These are phyloP conservation scores for Neuroterus valhalla DNA, from an alignment of 1,140 invertebrate genomes.

Conservation along the genomic window DNA sequence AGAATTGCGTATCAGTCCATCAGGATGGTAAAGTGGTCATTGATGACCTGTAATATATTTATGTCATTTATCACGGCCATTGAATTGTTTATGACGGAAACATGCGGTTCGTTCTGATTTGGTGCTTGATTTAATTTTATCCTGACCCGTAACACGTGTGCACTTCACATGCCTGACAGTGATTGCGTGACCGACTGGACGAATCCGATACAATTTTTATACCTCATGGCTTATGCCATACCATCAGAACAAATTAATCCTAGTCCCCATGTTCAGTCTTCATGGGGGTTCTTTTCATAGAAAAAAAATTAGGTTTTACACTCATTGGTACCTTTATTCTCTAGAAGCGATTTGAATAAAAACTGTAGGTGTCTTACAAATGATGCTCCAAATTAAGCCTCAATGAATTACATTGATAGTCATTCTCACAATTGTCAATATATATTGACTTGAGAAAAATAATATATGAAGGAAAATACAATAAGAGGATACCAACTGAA, in stretches of 20 bases:
- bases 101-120: slow-evolving; percentile 56
- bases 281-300: too few species aligned
- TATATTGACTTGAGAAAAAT: too few species aligned
- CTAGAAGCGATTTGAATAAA: too few species aligned
- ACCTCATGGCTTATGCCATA: neutral
- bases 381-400: too few species aligned
- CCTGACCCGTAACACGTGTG: slow-evolving; percentile 61
- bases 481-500: too few species aligned
- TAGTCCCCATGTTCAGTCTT: neutral
- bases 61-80: slow-evolving; percentile 45
- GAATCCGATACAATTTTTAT: neutral
- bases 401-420: too few species aligned
- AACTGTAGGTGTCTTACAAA: too few species aligned
- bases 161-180: slow-evolving; percentile 67
- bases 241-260: slow-evolving; percentile 7
- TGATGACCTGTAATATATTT: slow-evolving; percentile 27
- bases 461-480: too few species aligned
- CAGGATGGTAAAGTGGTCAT: neutral
- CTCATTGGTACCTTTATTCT: too few species aligned
- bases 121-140: slow-evolving; percentile 60
- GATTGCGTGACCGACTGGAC: slow-evolving; percentile 68
- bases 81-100: slow-evolving; percentile 42
- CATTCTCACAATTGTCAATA: too few species aligned
- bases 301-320: too few species aligned
- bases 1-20: too few species aligned